These are phyloP conservation scores for Phragmatobia fuliginosa DNA, from an alignment of 2,888 invertebrate species.

Conservation along the genomic window DNA sequence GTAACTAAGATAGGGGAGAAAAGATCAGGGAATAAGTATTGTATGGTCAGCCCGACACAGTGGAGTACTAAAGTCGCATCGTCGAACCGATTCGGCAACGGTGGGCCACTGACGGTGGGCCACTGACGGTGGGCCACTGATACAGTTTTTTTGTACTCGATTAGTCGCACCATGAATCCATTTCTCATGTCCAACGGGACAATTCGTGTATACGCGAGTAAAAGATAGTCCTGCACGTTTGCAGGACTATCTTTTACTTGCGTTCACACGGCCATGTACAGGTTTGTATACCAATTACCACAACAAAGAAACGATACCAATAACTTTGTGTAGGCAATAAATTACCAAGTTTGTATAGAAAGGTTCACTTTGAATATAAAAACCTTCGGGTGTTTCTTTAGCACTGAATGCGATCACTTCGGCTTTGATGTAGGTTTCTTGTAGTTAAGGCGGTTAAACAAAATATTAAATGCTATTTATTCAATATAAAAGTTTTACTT, in stretches of 20 bases:
- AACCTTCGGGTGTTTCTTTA: conserved; percentile 23
- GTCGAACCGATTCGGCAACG: neutral
- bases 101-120: neutral
- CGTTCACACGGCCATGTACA: conserved; percentile 16
- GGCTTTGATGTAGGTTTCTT: conserved; percentile 30
- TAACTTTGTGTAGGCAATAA: conserved; percentile 7
- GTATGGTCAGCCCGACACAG: too few relatives aligned
- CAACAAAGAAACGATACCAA: conserved; percentile 20
- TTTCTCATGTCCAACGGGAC: too few relatives aligned
- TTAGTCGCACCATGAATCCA: conserved; percentile 13
- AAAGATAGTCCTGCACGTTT: neutral
- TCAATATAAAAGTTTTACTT: conserved; percentile 16
- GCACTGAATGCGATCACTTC: conserved; percentile 25
- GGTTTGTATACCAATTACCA: conserved; percentile 23
- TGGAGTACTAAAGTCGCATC: neutral
- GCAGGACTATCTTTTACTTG: neutral
- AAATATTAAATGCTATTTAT: conserved; percentile 19
- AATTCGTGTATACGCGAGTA: too few relatives aligned
- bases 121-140: neutral
- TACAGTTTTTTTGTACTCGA: conserved; percentile 19
- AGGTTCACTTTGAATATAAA: conserved; percentile 14
- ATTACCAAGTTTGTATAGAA: conserved; percentile 17
- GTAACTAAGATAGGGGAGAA: neutral
- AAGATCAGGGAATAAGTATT: neutral
- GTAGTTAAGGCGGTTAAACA: conserved; percentile 22